These are phyloP conservation scores for Hermatobates lingyangjiaoensis DNA, from an alignment of 1,140 invertebrate genomes.

Conservation along the genomic window DNA sequence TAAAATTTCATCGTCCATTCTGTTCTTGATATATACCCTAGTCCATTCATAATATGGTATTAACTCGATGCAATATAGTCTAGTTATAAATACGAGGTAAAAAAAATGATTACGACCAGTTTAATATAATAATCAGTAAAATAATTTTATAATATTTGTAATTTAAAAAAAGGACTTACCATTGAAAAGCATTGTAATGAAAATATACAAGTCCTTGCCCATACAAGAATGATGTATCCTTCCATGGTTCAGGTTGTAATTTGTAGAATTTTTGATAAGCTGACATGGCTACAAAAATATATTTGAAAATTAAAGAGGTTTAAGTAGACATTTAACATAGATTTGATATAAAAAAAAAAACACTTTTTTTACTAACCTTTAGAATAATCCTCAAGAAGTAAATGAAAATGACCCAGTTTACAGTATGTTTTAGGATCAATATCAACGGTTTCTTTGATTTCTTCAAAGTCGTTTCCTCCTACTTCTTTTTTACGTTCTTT, in stretches of 20 bases:
- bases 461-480: slow-evolving; percentile 16
- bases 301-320: slow-evolving; percentile 1
- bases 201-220: slow-evolving; percentile 87
- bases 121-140: no score
- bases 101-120: no score
- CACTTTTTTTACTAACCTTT: slow-evolving; percentile 49
- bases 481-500: slow-evolving; percentile 24
- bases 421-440: slow-evolving; percentile 82
- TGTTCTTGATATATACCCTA: no score
- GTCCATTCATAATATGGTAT: no score
- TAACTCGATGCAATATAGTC: no score
- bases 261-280: slow-evolving; percentile 84
- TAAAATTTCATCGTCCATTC: no score
- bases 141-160: no score
- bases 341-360: neutral
- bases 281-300: slow-evolving; percentile 58
- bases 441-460: slow-evolving; percentile 37
- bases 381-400: slow-evolving; percentile 71
- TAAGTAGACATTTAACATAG: neutral
- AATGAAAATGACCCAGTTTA: slow-evolving; percentile 82
- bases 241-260: slow-evolving; percentile 66
- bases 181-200: slow-evolving; percentile 84
- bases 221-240: slow-evolving; percentile 77
- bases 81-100: no score
- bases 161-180: slow-evolving; percentile 54